Conservation (phyloP, 1,140 invertebrate genomes). For the Orius insidiosus region DNA sequence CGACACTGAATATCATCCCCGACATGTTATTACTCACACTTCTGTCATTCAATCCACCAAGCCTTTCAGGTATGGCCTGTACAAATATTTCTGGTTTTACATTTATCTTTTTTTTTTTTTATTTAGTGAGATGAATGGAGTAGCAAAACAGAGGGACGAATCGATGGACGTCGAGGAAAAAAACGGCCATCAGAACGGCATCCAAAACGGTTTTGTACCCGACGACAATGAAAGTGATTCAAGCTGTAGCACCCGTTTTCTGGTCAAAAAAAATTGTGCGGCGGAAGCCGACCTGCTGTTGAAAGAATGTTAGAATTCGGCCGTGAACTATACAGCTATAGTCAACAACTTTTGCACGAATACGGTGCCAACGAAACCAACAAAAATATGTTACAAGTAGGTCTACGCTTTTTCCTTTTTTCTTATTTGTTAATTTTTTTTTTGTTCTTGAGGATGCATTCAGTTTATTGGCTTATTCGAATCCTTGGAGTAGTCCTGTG, state of each 20-base stretch:
- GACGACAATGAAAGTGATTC: slow-evolving; percentile 24
- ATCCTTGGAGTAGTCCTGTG: slow-evolving; percentile 91
- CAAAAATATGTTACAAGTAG: slow-evolving; percentile 82
- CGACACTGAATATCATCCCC: slow-evolving; percentile 34
- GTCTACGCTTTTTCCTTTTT: slow-evolving; percentile 8
- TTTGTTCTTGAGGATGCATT: slow-evolving; percentile 71
- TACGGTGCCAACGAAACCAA: slow-evolving; percentile 71
- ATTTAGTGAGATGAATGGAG: slow-evolving; percentile 32
- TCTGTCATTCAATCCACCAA: slow-evolving; percentile 59
- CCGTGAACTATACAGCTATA: slow-evolving; percentile 79
- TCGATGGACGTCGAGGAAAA: slow-evolving; percentile 35
- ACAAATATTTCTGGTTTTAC: neutral
- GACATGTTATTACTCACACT: slow-evolving; percentile 30
- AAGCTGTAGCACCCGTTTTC: neutral
- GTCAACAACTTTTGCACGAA: slow-evolving; percentile 61
- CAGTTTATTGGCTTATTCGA: slow-evolving; percentile 91
- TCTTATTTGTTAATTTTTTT: slow-evolving; percentile 4
- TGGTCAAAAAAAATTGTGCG: slow-evolving; percentile 43
- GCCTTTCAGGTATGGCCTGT: slow-evolving; percentile 30
- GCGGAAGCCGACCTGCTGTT: slow-evolving; percentile 64
- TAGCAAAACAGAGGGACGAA: slow-evolving; percentile 27
- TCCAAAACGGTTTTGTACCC: slow-evolving; percentile 44
- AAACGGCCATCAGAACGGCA: slow-evolving; percentile 31
- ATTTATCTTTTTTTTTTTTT: slow-evolving; percentile 21
- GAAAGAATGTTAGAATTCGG: slow-evolving; percentile 87